Conservation (phyloP, 2,113 vertebrate species). For the Oryzias javanicus region DNA sequence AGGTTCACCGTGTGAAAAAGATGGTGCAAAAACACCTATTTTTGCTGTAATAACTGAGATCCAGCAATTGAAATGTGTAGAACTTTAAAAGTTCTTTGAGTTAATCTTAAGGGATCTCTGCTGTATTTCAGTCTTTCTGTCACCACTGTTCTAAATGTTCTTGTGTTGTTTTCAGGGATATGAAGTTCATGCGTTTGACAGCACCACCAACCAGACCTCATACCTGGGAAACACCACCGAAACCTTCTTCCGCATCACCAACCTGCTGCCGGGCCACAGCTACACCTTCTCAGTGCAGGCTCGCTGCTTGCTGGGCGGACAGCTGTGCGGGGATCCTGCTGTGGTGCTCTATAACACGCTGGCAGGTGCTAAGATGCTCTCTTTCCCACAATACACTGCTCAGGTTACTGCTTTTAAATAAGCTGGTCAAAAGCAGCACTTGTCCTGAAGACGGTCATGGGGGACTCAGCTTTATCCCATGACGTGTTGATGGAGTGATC, state of each 20-base stretch:
- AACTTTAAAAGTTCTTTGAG: too few species aligned
- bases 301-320: conserved; percentile 83
- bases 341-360: conserved; percentile 85
- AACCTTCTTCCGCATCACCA: conserved; percentile 89
- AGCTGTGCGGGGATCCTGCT: conserved; percentile 91
- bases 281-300: conserved; percentile 93
- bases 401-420: too few species aligned
- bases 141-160: background rate
- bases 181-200: conserved; percentile 89
- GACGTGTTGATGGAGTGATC: too few species aligned
- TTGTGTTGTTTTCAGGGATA: conserved; percentile 80
- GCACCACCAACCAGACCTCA: conserved; percentile 81
- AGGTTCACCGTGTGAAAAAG: too few species aligned
- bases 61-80: too few species aligned
- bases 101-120: too few species aligned
- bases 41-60: too few species aligned
- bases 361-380: conserved; percentile 65
- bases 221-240: conserved; percentile 93
- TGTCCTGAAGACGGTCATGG: background rate
- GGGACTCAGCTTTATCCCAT: too few species aligned
- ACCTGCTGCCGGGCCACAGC: conserved; percentile 89
- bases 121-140: background rate
- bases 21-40: too few species aligned
- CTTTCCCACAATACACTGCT: background rate
- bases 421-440: background rate